Percentiles rank a stretch among this genome's conserved stretches.
Conservation (phyloP, 2,797 vertebrate genomes). For the Diplodus sargus region DNA sequence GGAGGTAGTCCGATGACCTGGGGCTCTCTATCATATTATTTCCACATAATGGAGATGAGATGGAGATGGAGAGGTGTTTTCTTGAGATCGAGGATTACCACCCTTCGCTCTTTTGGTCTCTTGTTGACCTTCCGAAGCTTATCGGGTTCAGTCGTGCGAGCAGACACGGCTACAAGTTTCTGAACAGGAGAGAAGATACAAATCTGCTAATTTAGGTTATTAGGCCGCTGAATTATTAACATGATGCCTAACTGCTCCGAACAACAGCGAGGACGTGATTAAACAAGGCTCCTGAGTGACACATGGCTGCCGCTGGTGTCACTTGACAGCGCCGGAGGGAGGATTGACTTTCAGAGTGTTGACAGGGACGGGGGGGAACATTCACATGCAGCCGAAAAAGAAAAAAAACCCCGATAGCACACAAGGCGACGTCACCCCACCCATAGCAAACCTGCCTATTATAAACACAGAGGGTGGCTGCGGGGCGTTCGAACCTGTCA, state of each 20-base stretch:
- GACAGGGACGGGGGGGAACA: conserved; percentile 26
- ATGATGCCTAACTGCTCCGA: not conserved
- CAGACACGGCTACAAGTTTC: not conserved
- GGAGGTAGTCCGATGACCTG: conserved; percentile 47
- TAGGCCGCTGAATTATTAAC: conserved; percentile 30
- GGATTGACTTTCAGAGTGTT: conserved; percentile 55
- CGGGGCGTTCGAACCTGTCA: conserved; percentile 43
- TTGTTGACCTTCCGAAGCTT: conserved; percentile 59
- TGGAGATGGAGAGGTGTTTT: conserved; percentile 50
- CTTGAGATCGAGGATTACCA: conserved; percentile 37
- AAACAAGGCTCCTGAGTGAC: conserved; percentile 39
- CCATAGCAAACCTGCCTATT: conserved; percentile 34
- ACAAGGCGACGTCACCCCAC: conserved; percentile 20
- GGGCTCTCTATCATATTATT: conserved; percentile 58
- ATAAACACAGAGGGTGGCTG: conserved; percentile 12
- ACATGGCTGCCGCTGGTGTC: conserved; percentile 9
- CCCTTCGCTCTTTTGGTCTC: conserved; percentile 26
- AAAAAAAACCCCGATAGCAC: conserved; percentile 17
- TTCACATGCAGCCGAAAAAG: conserved; percentile 43
- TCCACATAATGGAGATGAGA: conserved; percentile 62
- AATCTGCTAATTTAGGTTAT: conserved; percentile 24
- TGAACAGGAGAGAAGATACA: not conserved
- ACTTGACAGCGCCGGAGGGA: conserved; percentile 27
- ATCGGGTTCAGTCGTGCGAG: not conserved
- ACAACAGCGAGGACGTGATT: conserved; percentile 19